phyloP scores from a whole-genome alignment of 2,797 vertebrate species.

The Anguilla pacifica region DNA sequence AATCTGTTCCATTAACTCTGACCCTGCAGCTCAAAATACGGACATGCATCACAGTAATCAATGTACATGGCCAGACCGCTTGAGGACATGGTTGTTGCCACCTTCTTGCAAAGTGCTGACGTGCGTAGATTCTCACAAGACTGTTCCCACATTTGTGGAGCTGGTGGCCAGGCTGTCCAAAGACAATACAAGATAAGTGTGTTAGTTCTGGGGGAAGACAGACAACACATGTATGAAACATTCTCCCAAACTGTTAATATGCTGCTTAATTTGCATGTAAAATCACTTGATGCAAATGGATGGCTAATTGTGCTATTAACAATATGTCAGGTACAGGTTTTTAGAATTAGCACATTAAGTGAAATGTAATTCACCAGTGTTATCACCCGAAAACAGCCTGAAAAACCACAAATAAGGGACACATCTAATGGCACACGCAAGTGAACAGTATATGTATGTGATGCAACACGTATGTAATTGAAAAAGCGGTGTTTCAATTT shows the following conservation, averaged over 20 bases:
- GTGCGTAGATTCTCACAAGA: not conserved
- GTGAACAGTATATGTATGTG: not conserved
- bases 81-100: not conserved
- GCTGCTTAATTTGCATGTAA: not conserved
- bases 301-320: not conserved
- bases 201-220: not conserved
- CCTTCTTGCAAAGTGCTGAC: not conserved
- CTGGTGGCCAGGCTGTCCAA: conserved; percentile 1
- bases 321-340: not conserved
- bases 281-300: not conserved
- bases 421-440: not conserved
- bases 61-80: not conserved
- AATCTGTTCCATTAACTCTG: too few species aligned
- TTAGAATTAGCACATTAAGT: not conserved
- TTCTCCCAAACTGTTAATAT: not conserved
- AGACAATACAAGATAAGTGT: not conserved
- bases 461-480: not conserved
- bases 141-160: not conserved
- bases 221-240: not conserved
- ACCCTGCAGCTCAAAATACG: not conserved
- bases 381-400: not conserved
- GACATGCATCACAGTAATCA: not conserved
- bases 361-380: not conserved
- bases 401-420: not conserved
- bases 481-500: not conserved